Conservation (phyloP, 92 coral and sea anemone genomes). For the Desmophyllum pertusum region DNA sequence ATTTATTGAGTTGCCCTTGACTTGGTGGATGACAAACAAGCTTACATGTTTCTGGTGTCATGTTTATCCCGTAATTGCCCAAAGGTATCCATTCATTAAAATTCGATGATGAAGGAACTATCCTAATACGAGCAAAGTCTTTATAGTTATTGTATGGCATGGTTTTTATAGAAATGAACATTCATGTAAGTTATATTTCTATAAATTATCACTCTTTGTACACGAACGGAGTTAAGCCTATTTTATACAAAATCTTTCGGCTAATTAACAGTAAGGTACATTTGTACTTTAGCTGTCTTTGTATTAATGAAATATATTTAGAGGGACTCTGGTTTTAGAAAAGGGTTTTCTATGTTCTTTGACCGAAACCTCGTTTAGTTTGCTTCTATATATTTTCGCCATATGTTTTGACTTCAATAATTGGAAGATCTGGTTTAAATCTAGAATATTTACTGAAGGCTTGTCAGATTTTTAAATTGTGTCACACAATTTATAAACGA, state of each 20-base stretch:
- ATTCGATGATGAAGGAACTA: background rate
- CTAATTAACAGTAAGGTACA: conserved; percentile 5
- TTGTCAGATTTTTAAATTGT: background rate
- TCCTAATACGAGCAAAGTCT: background rate
- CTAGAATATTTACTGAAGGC: background rate
- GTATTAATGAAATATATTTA: background rate
- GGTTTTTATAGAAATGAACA: background rate
- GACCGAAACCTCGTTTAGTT: background rate
- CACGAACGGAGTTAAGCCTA: background rate
- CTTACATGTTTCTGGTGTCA: conserved; percentile 26
- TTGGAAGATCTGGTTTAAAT: background rate
- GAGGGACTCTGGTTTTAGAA: background rate
- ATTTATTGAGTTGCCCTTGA: background rate
- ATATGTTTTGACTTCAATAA: background rate
- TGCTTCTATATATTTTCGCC: background rate
- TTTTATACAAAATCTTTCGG: background rate
- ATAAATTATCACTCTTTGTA: background rate
- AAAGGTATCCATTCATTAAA: conserved; percentile 29
- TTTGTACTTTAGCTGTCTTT: background rate
- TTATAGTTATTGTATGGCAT: background rate
- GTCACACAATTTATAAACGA: conserved; percentile 5
- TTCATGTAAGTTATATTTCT: background rate
- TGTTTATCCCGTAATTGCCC: conserved; percentile 22
- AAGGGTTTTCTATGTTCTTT: background rate
- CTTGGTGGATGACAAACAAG: background rate